phyloP scores from a whole-genome alignment of 92 coral and sea anemone species.

The Siderastrea siderea region DNA sequence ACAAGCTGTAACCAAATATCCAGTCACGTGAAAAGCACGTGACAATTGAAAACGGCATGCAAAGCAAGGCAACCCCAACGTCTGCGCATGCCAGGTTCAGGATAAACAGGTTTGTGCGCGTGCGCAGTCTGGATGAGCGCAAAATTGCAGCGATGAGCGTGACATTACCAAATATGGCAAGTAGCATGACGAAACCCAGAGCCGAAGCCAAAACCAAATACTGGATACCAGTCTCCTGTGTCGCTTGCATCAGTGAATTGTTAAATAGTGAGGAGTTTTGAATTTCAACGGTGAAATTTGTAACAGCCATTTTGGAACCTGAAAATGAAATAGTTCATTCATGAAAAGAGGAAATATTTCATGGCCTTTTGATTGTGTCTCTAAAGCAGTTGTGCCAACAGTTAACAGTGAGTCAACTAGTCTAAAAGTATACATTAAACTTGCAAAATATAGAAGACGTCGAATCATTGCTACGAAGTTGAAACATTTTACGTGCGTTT shows the following conservation, averaged over 20 bases:
- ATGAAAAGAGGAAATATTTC: no score
- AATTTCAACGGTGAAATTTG: not conserved
- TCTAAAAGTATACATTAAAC: no score
- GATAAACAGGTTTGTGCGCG: conserved; percentile 87
- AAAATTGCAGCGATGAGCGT: conserved; percentile 67
- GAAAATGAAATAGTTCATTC: not conserved
- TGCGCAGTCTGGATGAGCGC: conserved; percentile 74
- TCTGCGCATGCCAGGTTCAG: conserved; percentile 83
- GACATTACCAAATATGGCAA: conserved; percentile 78
- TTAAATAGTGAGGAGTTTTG: not conserved
- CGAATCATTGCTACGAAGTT: no score
- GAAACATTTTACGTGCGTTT: no score
- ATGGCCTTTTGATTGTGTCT: no score
- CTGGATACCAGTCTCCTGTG: conserved; percentile 51
- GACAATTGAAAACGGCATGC: conserved; percentile 86
- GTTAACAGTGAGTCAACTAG: no score
- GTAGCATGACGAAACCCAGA: conserved; percentile 67
- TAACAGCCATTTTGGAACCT: conserved; percentile 8
- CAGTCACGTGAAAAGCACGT: conserved; percentile 71
- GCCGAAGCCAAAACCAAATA: conserved; percentile 53
- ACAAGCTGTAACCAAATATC: conserved; percentile 77
- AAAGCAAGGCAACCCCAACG: conserved; percentile 69
- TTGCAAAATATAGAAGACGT: no score
- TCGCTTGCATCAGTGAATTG: not conserved
- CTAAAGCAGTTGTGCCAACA: no score